Base-by-base conservation (phyloP, 2,113 vertebrate genomes). In the Trematocara zebra region DNA sequence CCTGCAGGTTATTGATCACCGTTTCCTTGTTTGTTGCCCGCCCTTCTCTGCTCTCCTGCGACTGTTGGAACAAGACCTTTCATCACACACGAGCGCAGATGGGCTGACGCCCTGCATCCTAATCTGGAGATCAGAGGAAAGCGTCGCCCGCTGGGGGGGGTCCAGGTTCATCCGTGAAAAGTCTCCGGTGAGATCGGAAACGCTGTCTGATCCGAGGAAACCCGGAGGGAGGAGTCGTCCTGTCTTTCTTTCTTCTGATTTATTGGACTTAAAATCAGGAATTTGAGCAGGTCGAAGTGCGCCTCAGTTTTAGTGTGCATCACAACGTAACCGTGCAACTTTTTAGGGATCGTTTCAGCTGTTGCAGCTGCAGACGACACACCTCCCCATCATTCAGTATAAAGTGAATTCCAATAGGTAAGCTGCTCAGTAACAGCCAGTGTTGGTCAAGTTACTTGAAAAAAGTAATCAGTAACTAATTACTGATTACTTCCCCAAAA, bases 1-100 rank as follows among this genome's bases (percentile, higher is more conserved):
- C 72, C 72, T 20, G 42, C 5, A 51, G 81, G 18, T 81, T 91
- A 94, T 94, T 89, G 90, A 95, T 91, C 84, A 54, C n/a, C 11
- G 28, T 81, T 72, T 82, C 51, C 49, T 83, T 88, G 61, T 85
- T 88, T 88, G 83, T 57, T 33, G 26, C 61, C 33, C 35, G 61
- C 42, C 74, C 83, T 80, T 47, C 83, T 74, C 81, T 76, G 31
- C 78, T 86, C 85, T 86, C 80, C 76, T 0, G 28, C 14, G 79
- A 82, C 82, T 84, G 76, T 89, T 84, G 82, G 44, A 79, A 89
- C 85, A 82, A 87, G 80, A 87, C 2, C 85, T 87, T 85, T 81
- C 47, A 78, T 85, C 26, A 69, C 82, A 51, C 56, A 31, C 17
- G 2, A 26, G 76, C 51, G 11, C 72, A 82, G 84, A 78, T 8